Evolutionary conservation across 2,113 vertebrate species (phyloP), one percentile per base, ranked within the genome.

Genomic region (Pseudorectes ferrugineus): DNA sequence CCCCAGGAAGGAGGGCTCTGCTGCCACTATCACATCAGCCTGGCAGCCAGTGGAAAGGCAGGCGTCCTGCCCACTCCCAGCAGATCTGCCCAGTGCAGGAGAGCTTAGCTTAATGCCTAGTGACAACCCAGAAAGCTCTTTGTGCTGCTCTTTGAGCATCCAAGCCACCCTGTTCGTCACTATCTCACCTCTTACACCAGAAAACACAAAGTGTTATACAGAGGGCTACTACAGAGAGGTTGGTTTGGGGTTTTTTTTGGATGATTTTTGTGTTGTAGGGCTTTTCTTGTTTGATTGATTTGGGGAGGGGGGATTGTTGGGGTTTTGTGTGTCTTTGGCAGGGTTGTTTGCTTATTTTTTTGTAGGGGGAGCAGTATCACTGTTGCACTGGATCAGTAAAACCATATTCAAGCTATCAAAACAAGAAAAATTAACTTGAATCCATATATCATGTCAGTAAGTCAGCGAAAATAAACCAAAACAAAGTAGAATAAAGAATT

Each of bases 51-150:
- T 0, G 3, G 58, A 45, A 40, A 31, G 25, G 16, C 38, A 31
- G 48, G 19, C 12, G 61, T 5, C 54, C 72, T n/a, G 23, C 48
- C 38, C 52, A 3, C 33, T 25, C 9, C 85, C 38, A 55, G 25
- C 4, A 35, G 19, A 13, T 5, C 16, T 24, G 16, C 0, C 26
- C 62, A 23, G 9, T 0, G 1, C n/a, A 20, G 28, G 14, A 38
- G 17, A 62, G 29, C 28, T 57, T 9, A 74, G 36, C 14, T 17
- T 10, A 16, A 25, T 6, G n/a, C 40, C 54, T 2, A 4, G 7
- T 13, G 31, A 26, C 57, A 79, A 52, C 14, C 70, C 3, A 9
- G 45, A 11, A 42, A 61, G 20, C 7, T 55, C 38, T 7, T 29
- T 2, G 0, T 17, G 28, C 36, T 43, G 14, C 31, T 12, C 26